Percentiles rank a stretch among this genome's conserved stretches.
These are phyloP conservation scores for Tinea trinotella DNA, from an alignment of 2,888 invertebrate genomes.

Conservation along the genomic window DNA sequence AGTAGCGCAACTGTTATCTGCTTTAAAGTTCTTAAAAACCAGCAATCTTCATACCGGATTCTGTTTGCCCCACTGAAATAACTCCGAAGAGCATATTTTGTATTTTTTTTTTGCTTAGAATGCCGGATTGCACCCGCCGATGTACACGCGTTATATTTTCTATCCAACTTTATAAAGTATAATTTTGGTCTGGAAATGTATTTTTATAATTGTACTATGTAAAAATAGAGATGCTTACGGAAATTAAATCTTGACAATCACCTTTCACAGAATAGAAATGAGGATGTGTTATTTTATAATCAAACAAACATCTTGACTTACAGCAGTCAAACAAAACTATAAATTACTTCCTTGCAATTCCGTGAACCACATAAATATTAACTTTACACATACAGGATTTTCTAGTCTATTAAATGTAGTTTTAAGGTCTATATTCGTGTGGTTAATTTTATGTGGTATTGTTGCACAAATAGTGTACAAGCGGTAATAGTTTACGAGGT, in stretches of 20 bases:
- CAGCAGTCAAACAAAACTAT: slow-evolving; percentile 34
- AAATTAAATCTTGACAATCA: not conserved
- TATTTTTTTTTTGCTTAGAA: too few relatives aligned
- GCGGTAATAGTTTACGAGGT: slow-evolving; percentile 66
- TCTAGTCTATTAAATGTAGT: slow-evolving; percentile 33
- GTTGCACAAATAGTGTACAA: slow-evolving; percentile 58
- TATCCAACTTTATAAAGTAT: too few relatives aligned
- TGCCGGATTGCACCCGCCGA: too few relatives aligned
- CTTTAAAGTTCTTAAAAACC: too few relatives aligned
- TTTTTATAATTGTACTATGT: too few relatives aligned
- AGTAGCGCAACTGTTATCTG: too few relatives aligned
- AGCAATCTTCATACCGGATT: too few relatives aligned
- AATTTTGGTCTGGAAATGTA: too few relatives aligned
- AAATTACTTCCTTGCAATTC: slow-evolving; percentile 53
- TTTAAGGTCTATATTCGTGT: slow-evolving; percentile 45
- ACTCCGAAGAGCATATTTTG: too few relatives aligned
- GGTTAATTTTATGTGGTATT: slow-evolving; percentile 20
- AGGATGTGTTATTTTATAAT: slow-evolving; percentile 1
- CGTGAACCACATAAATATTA: slow-evolving; percentile 33
- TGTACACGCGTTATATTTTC: too few relatives aligned
- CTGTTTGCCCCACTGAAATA: too few relatives aligned
- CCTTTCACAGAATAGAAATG: not conserved
- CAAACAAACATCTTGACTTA: slow-evolving; percentile 3
- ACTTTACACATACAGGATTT: slow-evolving; percentile 21
- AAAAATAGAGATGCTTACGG: too few relatives aligned